These are phyloP conservation scores for Ispidina lecontei DNA, from an alignment of 2,797 vertebrate species.

Conservation along the genomic window DNA sequence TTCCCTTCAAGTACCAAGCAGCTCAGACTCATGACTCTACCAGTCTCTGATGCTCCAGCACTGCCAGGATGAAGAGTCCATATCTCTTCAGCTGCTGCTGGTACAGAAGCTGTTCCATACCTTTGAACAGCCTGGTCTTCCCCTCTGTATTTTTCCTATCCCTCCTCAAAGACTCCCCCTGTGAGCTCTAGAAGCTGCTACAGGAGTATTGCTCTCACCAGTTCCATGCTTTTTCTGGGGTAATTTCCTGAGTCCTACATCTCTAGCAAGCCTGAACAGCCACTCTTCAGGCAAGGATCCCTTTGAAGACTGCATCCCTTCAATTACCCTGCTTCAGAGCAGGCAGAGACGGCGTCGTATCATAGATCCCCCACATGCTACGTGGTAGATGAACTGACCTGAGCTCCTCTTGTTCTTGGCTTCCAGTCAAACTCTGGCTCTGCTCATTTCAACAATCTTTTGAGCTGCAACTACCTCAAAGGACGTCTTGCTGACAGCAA, in stretches of 20 bases:
- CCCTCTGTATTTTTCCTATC: background rate
- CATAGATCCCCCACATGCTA: background rate
- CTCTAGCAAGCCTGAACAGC: background rate
- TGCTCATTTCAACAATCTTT: background rate
- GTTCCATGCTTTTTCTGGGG: background rate
- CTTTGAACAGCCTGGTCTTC: background rate
- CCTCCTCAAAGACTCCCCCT: background rate
- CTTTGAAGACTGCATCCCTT: background rate
- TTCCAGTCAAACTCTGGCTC: slow-evolving; percentile 1
- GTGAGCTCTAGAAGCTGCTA: background rate
- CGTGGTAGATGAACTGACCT: background rate
- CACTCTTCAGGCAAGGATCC: background rate
- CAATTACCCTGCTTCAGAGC: slow-evolving; percentile 7
- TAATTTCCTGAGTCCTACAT: background rate
- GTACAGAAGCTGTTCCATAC: background rate
- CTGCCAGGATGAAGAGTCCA: background rate
- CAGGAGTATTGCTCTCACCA: background rate
- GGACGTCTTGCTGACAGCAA: background rate
- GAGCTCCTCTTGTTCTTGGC: background rate
- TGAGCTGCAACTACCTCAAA: slow-evolving; percentile 44
- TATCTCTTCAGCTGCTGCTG: background rate
- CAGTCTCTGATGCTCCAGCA: background rate
- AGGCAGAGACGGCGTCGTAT: background rate
- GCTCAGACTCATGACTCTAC: background rate
- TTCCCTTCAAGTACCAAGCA: background rate